Evolutionary conservation across 2,113 vertebrate genomes (phyloP).

Genomic region (Hyperopisus bebe): DNA sequence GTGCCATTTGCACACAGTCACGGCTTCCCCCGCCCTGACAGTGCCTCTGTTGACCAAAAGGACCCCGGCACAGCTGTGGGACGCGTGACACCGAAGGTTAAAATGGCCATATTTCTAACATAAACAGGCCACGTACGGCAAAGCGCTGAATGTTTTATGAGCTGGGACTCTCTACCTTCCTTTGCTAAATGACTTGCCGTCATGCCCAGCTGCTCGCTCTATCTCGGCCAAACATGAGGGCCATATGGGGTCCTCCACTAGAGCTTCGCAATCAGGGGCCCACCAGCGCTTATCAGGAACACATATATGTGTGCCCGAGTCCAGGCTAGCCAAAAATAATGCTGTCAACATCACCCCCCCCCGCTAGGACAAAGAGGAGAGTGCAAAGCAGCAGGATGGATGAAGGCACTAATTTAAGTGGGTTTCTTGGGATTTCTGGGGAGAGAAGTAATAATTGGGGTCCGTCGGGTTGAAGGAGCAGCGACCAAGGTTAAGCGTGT

Average conservation of each 20-base stretch:
- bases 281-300: neutral
- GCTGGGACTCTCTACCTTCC: neutral
- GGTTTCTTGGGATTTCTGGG: constrained; percentile 32
- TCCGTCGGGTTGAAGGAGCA: constrained; percentile 40
- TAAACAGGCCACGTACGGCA: constrained; percentile 19
- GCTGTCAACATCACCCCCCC: neutral
- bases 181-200: neutral
- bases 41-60: constrained; percentile 42
- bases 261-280: neutral
- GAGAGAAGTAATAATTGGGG: constrained; percentile 42
- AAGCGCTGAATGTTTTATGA: constrained; percentile 33
- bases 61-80: constrained; percentile 19
- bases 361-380: neutral
- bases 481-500: constrained; percentile 50
- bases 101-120: neutral
- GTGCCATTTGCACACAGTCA: constrained; percentile 43
- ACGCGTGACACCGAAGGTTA: neutral
- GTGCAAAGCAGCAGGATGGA: neutral
- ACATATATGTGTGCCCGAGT: neutral
- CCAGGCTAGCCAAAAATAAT: neutral
- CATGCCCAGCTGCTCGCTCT: neutral
- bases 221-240: neutral
- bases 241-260: neutral
- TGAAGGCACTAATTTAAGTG: neutral
- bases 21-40: constrained; percentile 18